phyloP scores from a whole-genome alignment of 2,113 vertebrate species.

The Hylia prasina region DNA sequence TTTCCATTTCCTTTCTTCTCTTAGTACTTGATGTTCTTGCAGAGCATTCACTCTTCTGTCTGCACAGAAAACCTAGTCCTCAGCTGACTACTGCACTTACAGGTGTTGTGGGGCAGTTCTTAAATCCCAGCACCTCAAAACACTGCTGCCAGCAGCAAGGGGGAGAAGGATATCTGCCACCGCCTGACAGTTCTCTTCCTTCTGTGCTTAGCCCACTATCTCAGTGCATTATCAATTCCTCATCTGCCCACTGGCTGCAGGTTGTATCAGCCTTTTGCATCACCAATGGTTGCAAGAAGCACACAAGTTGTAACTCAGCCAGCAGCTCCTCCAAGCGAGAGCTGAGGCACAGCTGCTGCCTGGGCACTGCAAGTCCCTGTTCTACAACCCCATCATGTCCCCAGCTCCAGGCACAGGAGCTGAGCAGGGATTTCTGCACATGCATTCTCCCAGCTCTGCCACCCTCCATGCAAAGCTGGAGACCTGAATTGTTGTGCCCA shows the following conservation, averaged over 20 bases:
- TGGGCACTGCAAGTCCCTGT: background rate
- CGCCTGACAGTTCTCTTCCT: background rate
- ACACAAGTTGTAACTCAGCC: background rate
- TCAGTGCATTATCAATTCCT: background rate
- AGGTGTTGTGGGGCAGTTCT: background rate
- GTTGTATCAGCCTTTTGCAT: background rate
- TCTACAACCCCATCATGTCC: background rate
- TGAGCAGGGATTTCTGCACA: accelerated
- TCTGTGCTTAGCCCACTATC: background rate
- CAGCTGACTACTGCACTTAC: background rate
- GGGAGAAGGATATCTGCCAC: background rate
- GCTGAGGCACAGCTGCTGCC: background rate
- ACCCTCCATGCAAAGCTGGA: background rate
- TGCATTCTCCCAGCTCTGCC: background rate
- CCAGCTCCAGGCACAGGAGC: background rate
- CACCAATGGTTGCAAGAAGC: background rate
- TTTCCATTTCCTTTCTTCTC: background rate
- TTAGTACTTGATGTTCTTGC: background rate
- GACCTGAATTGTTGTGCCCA: background rate
- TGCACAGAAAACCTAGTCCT: background rate
- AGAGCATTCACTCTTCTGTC: background rate
- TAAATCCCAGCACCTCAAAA: background rate
- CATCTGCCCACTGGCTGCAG: background rate
- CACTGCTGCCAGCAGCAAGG: background rate
- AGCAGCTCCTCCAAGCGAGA: background rate